Evolutionary conservation across 2,113 vertebrate species (phyloP).

Genomic region (Tauraco erythrolophus): DNA sequence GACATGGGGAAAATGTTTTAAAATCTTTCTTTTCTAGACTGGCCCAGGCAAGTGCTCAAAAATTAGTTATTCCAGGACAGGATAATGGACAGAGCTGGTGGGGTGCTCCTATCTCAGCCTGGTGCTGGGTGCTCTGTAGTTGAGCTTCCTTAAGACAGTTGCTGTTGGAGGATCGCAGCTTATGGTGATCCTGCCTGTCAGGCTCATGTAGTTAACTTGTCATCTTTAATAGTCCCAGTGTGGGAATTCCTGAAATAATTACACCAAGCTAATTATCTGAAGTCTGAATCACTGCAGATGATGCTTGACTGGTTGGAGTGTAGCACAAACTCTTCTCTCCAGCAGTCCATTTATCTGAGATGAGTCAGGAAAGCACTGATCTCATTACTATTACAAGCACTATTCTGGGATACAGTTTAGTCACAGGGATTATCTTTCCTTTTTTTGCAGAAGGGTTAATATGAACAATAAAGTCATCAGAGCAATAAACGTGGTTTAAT

Average conservation of each 20-base stretch:
- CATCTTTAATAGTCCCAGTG: not conserved
- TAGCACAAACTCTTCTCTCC: not conserved
- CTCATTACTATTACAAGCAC: not conserved
- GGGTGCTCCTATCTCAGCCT: not conserved
- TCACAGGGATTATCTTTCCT: not conserved
- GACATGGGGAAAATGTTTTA: not conserved
- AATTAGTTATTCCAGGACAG: not conserved
- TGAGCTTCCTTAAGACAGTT: not conserved
- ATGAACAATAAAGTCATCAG: not conserved
- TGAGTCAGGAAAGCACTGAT: slow-evolving; percentile 42
- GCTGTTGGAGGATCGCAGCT: not conserved
- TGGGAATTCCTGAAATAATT: slow-evolving; percentile 49
- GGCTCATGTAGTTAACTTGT: not conserved
- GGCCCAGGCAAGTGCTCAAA: not conserved
- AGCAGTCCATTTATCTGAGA: not conserved
- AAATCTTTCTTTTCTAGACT: not conserved
- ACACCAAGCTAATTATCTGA: not conserved
- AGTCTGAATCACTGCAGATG: slow-evolving; percentile 23
- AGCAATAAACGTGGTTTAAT: not conserved
- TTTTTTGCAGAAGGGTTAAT: not conserved
- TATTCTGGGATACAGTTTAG: slow-evolving; percentile 16
- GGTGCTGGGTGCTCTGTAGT: not conserved
- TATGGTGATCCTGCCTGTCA: not conserved
- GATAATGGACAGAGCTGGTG: not conserved
- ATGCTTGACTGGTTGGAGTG: not conserved